Evolutionary conservation across 2,888 invertebrate species (phyloP).

Genomic region (Archips crataeganus): DNA sequence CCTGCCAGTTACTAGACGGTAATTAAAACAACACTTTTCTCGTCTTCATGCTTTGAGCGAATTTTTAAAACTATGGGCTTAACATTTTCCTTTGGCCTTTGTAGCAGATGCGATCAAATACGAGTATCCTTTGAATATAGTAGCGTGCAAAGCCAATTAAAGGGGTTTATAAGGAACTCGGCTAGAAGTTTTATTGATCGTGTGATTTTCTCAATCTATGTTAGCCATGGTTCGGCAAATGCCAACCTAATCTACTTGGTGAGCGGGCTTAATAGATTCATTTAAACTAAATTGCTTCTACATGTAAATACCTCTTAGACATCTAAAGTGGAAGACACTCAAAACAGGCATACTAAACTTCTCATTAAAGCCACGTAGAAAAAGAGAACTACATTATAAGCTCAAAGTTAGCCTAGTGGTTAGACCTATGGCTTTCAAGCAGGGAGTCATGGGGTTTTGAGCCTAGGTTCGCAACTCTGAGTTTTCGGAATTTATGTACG

Average conservation of each 20-base stretch:
- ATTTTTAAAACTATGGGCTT: too few relatives aligned
- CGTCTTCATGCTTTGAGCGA: too few relatives aligned
- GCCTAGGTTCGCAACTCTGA: too few relatives aligned
- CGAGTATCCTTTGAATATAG: background rate
- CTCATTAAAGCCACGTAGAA: background rate
- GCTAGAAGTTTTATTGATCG: background rate
- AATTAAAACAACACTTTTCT: too few relatives aligned
- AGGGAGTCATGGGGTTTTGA: too few relatives aligned
- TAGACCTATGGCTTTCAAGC: too few relatives aligned
- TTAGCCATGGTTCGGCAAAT: conserved; percentile 8
- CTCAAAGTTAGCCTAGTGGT: too few relatives aligned
- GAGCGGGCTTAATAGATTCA: background rate
- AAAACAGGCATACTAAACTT: background rate
- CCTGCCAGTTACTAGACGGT: too few relatives aligned
- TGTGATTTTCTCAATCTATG: conserved; percentile 18
- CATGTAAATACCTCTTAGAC: background rate
- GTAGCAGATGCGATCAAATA: too few relatives aligned
- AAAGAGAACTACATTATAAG: too few relatives aligned
- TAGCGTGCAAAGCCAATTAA: background rate
- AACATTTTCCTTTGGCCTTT: too few relatives aligned
- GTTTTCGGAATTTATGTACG: too few relatives aligned
- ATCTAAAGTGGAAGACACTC: background rate
- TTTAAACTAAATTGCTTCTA: conserved; percentile 4
- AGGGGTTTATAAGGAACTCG: background rate
- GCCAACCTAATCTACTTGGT: conserved; percentile 1